A percentile compares a stretch with the other conserved stretches of the same genome.
Evolutionary conservation across 2,888 invertebrate genomes (phyloP).

Genomic region (Sinohyriopsis cumingii): DNA sequence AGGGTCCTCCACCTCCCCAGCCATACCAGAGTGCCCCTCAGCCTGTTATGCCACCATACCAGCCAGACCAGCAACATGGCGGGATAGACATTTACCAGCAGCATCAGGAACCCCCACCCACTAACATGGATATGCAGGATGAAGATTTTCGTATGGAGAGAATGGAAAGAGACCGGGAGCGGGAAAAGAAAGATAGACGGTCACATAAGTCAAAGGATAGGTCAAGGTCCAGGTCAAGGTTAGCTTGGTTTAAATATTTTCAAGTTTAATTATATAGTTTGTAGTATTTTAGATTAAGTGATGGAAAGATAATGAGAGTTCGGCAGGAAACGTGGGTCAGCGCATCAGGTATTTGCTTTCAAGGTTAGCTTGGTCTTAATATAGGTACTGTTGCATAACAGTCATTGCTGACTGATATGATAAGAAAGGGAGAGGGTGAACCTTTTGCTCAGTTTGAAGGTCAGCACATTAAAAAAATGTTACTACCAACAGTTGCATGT

Average conservation of each 20-base stretch:
- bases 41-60: constrained; percentile 8
- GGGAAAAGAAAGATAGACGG: constrained; percentile 25
- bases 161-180: constrained; percentile 30
- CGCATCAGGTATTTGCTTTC: no score
- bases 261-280: not conserved
- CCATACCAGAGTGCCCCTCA: no score
- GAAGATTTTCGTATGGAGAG: constrained; percentile 40
- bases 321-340: not conserved
- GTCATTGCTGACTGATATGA: no score
- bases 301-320: constrained; percentile 2
- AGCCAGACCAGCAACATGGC: constrained; percentile 12
- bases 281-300: constrained; percentile 9
- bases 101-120: constrained; percentile 13
- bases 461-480: no score
- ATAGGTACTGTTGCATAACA: no score
- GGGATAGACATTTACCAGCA: not conserved
- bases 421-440: no score
- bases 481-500: no score
- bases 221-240: constrained; percentile 20
- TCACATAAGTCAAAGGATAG: constrained; percentile 18
- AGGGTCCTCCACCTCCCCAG: not conserved
- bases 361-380: no score
- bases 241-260: not conserved
- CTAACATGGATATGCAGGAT: constrained; percentile 26
- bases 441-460: no score